A percentile compares a stretch with the other conserved stretches of the same genome.
These are phyloP conservation scores for Urechis unicinctus DNA, from an alignment of 2,888 invertebrate species.

Conservation along the genomic window DNA sequence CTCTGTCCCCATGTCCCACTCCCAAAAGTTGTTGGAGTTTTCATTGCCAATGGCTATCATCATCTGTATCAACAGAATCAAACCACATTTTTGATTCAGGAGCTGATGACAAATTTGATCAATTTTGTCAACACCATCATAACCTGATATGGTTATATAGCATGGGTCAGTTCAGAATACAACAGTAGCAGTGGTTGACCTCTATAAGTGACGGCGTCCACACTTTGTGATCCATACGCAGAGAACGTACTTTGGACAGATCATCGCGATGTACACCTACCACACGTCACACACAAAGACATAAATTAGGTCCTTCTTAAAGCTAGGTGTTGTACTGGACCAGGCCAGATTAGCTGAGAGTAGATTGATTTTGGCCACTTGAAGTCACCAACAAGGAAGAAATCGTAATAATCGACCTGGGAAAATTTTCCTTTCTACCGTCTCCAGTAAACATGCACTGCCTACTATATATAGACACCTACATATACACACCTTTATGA, in stretches of 20 bases:
- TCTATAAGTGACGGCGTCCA: constrained; percentile 43
- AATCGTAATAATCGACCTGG: no score
- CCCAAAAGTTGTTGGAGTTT: constrained; percentile 43
- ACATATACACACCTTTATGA: not conserved
- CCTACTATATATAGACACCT: constrained; percentile 81
- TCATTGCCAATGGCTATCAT: constrained; percentile 42
- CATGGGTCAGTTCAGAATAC: not conserved
- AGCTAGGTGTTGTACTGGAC: no score
- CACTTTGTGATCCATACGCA: constrained; percentile 53
- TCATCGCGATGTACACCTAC: no score
- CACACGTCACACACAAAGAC: no score
- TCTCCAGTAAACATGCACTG: no score
- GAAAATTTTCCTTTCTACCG: no score
- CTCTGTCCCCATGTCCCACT: constrained; percentile 16
- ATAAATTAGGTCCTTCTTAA: no score
- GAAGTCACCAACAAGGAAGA: no score
- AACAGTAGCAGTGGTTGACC: constrained; percentile 18
- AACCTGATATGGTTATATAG: not conserved
- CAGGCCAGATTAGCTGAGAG: no score
- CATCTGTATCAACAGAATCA: constrained; percentile 35
- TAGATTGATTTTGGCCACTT: no score
- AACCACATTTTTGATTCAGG: not conserved
- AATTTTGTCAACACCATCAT: not conserved
- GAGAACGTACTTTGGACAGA: constrained; percentile 84
- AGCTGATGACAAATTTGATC: not conserved